A percentile compares a stretch with the other conserved stretches of the same genome.
These are phyloP conservation scores for Trichogramma evanescens DNA, from an alignment of 2,888 invertebrate genomes.

Conservation along the genomic window DNA sequence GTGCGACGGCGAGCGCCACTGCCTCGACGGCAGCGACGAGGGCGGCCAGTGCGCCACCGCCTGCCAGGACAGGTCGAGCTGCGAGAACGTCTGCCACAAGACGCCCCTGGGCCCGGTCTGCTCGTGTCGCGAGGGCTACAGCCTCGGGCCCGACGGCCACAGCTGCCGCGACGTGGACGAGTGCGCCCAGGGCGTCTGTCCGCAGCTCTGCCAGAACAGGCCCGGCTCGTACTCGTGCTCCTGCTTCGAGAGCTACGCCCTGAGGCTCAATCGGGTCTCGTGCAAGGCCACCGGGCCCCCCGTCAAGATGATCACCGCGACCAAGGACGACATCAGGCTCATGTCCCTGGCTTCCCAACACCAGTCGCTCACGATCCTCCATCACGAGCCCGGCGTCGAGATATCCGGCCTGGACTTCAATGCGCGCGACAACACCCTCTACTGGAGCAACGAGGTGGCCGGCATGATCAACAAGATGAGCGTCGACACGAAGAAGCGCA, in stretches of 20 bases:
- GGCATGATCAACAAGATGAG: slow-evolving; percentile 37
- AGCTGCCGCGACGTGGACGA: slow-evolving; percentile 67
- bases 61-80: slow-evolving; percentile 47
- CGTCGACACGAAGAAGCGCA: slow-evolving; percentile 40
- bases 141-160: slow-evolving; percentile 49
- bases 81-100: slow-evolving; percentile 55
- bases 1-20: slow-evolving; percentile 60
- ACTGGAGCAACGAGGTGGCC: slow-evolving; percentile 46
- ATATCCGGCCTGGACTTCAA: slow-evolving; percentile 55
- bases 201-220: slow-evolving; percentile 59
- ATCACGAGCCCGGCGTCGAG: slow-evolving; percentile 24
- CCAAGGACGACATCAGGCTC: slow-evolving; percentile 36
- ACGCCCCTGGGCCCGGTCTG: slow-evolving; percentile 65
- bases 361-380: slow-evolving; percentile 17
- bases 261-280: slow-evolving; percentile 58
- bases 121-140: slow-evolving; percentile 57
- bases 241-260: slow-evolving; percentile 55
- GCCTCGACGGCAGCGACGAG: slow-evolving; percentile 67
- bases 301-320: slow-evolving; percentile 39
- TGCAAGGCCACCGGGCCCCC: slow-evolving; percentile 57
- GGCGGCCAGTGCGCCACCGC: slow-evolving; percentile 53
- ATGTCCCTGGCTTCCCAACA: slow-evolving; percentile 22
- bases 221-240: slow-evolving; percentile 55
- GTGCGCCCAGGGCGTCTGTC: slow-evolving; percentile 58
- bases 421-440: slow-evolving; percentile 45